These are phyloP conservation scores for Drosophila borealis DNA, from an alignment of 2,888 invertebrate species.

Conservation along the genomic window DNA sequence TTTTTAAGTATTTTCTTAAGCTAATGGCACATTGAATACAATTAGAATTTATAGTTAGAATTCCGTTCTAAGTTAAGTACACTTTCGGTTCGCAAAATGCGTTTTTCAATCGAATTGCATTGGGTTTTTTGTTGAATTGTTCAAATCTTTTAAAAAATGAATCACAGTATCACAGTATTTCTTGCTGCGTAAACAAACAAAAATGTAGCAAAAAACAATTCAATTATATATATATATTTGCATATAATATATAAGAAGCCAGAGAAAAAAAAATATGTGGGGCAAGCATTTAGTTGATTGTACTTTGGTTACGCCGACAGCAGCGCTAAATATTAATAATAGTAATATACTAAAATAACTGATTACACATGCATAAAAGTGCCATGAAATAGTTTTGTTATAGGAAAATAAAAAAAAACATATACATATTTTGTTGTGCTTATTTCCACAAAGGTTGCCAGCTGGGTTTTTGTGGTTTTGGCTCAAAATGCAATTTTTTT, in stretches of 20 bases:
- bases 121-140: slow-evolving; percentile 9
- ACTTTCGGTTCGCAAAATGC: slow-evolving; percentile 48
- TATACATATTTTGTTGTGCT: too few species aligned
- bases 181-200: slow-evolving; percentile 46
- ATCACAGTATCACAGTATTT: slow-evolving; percentile 63
- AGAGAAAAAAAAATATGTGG: slow-evolving; percentile 22
- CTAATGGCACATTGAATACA: slow-evolving; percentile 79
- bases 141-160: slow-evolving; percentile 29
- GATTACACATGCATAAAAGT: slow-evolving; percentile 10
- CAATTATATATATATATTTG: not conserved
- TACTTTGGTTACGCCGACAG: slow-evolving; percentile 63
- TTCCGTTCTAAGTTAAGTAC: slow-evolving; percentile 66
- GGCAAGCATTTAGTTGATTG: slow-evolving; percentile 57
- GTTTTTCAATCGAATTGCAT: slow-evolving; percentile 13
- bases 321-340: slow-evolving; percentile 28
- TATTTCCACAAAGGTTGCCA: too few species aligned
- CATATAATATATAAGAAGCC: not conserved
- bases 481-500: too few species aligned
- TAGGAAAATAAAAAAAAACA: too few species aligned
- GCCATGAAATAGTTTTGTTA: slow-evolving; percentile 20
- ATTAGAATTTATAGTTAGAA: slow-evolving; percentile 38
- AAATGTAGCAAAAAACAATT: slow-evolving; percentile 13
- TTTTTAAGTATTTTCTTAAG: slow-evolving; percentile 48
- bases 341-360: not conserved
- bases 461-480: too few species aligned